These are phyloP conservation scores for Lophius americanus DNA, from an alignment of 2,797 vertebrate genomes.

Conservation along the genomic window DNA sequence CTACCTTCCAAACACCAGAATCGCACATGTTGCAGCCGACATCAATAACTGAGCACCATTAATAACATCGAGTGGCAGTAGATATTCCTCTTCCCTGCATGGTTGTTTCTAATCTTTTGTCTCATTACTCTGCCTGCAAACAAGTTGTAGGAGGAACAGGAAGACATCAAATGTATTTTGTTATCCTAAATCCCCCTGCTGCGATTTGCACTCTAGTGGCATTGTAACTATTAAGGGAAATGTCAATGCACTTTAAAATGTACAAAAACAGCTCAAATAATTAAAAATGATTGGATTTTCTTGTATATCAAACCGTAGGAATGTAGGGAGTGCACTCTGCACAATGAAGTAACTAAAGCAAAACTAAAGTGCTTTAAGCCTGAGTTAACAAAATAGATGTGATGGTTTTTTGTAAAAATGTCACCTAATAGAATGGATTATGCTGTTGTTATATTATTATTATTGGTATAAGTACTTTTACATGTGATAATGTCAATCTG, in stretches of 20 bases:
- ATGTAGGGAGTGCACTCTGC: too few relatives aligned
- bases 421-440: neutral
- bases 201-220: slow-evolving; percentile 39
- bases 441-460: neutral
- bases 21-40: neutral
- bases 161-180: slow-evolving; percentile 16
- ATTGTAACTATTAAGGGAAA: slow-evolving; percentile 33
- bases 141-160: slow-evolving; percentile 27
- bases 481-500: too few relatives aligned
- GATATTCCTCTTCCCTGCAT: slow-evolving; percentile 33
- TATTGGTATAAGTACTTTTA: too few relatives aligned
- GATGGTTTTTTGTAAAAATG: slow-evolving; percentile 11
- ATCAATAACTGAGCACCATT: slow-evolving; percentile 49
- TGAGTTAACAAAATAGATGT: neutral
- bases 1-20: too few relatives aligned
- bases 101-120: slow-evolving; percentile 31
- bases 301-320: too few relatives aligned
- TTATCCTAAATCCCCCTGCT: slow-evolving; percentile 11
- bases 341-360: too few relatives aligned
- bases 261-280: neutral
- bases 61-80: slow-evolving; percentile 55
- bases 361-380: too few relatives aligned
- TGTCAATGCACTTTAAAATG: neutral
- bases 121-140: slow-evolving; percentile 30
- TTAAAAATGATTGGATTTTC: too few relatives aligned